These are phyloP conservation scores for Pangasius macronema DNA, from an alignment of 2,797 vertebrate genomes.

Conservation along the genomic window DNA sequence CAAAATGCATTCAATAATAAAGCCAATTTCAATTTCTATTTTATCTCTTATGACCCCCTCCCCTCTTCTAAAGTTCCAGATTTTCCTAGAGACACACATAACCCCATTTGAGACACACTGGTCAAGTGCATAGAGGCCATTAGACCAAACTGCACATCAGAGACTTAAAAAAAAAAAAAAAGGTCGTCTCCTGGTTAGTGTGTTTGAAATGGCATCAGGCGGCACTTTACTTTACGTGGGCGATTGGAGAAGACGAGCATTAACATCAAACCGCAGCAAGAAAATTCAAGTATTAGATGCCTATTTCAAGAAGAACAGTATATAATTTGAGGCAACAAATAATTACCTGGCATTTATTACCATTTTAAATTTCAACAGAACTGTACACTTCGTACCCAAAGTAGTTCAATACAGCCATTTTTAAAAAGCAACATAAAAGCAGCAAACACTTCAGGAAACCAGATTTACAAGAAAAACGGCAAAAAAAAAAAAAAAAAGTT, in stretches of 20 bases:
- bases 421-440: slow-evolving; percentile 87
- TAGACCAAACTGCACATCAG: not conserved
- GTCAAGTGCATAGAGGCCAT: not conserved
- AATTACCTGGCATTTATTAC: slow-evolving; percentile 82
- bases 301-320: not conserved
- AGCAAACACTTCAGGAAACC: slow-evolving; percentile 91
- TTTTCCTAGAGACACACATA: not conserved
- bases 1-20: not conserved
- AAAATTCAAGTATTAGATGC: not conserved
- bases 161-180: not conserved
- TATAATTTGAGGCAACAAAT: slow-evolving; percentile 15
- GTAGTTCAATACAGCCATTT: slow-evolving; percentile 85
- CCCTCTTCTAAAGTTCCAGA: not conserved
- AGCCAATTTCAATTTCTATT: not conserved
- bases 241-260: not conserved
- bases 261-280: not conserved
- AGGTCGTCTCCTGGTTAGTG: too few species aligned
- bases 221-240: not conserved
- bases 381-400: slow-evolving; percentile 90
- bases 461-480: slow-evolving; percentile 81
- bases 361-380: slow-evolving; percentile 80
- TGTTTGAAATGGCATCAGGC: not conserved
- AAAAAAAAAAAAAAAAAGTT: slow-evolving; percentile 71
- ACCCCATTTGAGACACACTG: not conserved
- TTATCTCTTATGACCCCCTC: not conserved